phyloP scores from a whole-genome alignment of 2,113 vertebrate species.

The Tyrannus savana region DNA sequence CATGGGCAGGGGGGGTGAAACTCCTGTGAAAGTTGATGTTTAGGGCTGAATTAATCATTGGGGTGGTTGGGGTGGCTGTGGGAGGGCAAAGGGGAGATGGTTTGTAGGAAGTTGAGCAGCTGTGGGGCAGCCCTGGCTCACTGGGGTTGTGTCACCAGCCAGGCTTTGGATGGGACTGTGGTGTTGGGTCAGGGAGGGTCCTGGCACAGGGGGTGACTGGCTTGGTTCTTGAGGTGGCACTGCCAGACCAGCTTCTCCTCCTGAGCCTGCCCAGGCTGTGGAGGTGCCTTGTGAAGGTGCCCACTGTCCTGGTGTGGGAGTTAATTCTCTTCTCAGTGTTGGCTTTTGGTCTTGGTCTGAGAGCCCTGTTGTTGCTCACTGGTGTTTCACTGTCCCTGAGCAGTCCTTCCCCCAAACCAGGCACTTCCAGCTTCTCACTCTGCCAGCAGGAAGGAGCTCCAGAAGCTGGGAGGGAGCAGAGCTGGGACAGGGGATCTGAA shows the following conservation, averaged over 20 bases:
- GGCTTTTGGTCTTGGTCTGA: not conserved
- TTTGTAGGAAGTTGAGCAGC: not conserved
- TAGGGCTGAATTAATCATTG: not conserved
- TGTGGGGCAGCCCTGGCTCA: not conserved
- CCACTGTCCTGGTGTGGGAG: not conserved
- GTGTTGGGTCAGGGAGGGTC: not conserved
- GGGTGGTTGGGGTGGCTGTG: not conserved
- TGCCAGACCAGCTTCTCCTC: not conserved
- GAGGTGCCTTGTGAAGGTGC: not conserved
- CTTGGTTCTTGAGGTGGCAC: not conserved
- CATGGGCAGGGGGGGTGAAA: not conserved
- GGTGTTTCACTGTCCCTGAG: not conserved
- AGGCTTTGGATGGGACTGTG: not conserved
- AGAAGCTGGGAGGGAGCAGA: not conserved
- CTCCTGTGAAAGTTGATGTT: not conserved
- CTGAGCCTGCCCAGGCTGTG: not conserved
- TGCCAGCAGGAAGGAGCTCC: not conserved
- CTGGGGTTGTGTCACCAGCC: not conserved
- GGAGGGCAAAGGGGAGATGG: not conserved
- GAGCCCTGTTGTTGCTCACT: fast-evolving
- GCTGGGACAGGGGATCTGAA: not conserved
- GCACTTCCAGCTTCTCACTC: not conserved
- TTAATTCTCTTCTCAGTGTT: not conserved
- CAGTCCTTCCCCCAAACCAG: not conserved
- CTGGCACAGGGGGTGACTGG: fast-evolving